Percentiles rank a stretch among this genome's conserved stretches.
Evolutionary conservation across 2,797 vertebrate genomes (phyloP).

Genomic region (Dicrostonyx torquatus): DNA sequence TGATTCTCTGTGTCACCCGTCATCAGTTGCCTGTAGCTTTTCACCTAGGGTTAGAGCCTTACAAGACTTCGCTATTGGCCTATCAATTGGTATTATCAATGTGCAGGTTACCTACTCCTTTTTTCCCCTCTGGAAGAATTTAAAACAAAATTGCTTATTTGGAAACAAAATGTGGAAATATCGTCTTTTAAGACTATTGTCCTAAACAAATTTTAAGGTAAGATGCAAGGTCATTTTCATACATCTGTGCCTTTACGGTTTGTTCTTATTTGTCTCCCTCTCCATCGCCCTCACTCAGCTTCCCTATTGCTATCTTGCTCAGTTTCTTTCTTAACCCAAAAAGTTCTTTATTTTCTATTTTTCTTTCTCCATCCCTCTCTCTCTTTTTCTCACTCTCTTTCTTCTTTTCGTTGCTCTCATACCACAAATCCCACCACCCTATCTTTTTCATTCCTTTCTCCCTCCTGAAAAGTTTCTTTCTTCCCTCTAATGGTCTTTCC

Average conservation of each 20-base stretch:
- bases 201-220: background rate
- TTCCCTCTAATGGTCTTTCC: background rate
- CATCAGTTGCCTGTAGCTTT: background rate
- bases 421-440: background rate
- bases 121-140: conserved; percentile 61
- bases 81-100: background rate
- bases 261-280: background rate
- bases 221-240: background rate
- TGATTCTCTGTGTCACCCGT: too few relatives aligned
- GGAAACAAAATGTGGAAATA: conserved; percentile 53
- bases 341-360: background rate
- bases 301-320: background rate
- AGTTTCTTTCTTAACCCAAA: background rate
- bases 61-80: too few relatives aligned
- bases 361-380: too few relatives aligned
- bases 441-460: background rate
- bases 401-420: background rate
- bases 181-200: conserved; percentile 68
- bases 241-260: background rate
- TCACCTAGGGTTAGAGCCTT: too few relatives aligned
- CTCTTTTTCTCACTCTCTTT: background rate
- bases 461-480: background rate
- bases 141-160: conserved; percentile 69
- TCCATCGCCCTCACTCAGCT: background rate
- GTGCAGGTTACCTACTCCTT: background rate